A percentile compares a stretch with the other conserved stretches of the same genome.
These are phyloP conservation scores for Zeugodacus cucurbitae DNA, from an alignment of 1,140 invertebrate species.

Conservation along the genomic window DNA sequence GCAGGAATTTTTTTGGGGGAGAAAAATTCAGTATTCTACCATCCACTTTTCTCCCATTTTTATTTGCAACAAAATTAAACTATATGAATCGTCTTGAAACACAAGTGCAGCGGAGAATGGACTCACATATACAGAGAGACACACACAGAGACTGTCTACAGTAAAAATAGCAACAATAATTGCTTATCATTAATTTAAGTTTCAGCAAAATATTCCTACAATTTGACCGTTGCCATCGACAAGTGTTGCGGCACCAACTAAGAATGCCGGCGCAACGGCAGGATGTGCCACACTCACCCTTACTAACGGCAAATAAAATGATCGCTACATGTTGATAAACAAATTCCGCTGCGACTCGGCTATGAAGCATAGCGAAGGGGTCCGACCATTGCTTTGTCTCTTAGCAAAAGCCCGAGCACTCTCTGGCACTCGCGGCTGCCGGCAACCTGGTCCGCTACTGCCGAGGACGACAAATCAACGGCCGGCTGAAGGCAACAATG, in stretches of 20 bases:
- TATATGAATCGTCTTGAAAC: no score
- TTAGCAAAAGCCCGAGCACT: not conserved
- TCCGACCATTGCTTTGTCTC: not conserved
- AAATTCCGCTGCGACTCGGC: conserved; percentile 4
- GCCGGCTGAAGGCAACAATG: not conserved
- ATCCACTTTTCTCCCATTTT: no score
- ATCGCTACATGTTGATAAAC: conserved; percentile 31
- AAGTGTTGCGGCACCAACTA: not conserved
- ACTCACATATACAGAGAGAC: no score
- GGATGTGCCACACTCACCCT: not conserved
- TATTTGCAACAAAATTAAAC: no score
- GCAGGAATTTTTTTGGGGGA: no score
- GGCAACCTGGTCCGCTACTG: not conserved
- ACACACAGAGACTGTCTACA: not conserved
- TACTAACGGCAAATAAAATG: not conserved
- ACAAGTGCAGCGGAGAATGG: no score
- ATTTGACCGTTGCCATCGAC: not conserved
- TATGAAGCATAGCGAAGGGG: not conserved
- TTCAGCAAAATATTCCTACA: conserved; percentile 4
- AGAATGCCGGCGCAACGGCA: not conserved
- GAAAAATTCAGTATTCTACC: no score
- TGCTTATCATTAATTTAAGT: conserved; percentile 34
- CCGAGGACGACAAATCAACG: not conserved
- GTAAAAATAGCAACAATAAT: conserved; percentile 33
- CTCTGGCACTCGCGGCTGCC: not conserved